phyloP scores from a whole-genome alignment of 2,113 vertebrate genomes.

The Eolophus roseicapilla region DNA sequence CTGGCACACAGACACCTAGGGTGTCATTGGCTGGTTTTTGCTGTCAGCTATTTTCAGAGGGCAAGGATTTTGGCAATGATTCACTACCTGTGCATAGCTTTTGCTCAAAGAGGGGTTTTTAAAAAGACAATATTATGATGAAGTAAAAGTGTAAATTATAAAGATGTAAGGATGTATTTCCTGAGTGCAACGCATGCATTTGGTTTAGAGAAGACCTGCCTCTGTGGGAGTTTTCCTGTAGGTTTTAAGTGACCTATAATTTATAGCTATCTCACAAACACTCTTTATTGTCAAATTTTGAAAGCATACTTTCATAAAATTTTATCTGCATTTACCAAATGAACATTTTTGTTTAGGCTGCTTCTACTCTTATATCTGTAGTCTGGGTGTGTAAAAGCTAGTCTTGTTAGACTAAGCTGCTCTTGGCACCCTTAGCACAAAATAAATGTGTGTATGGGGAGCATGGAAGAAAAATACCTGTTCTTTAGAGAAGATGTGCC shows the following conservation, averaged over 20 bases:
- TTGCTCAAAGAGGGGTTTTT: background rate
- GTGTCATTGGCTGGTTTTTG: background rate
- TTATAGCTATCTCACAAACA: background rate
- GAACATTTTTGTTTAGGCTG: background rate
- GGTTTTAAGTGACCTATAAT: background rate
- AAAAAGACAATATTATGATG: background rate
- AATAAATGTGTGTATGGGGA: background rate
- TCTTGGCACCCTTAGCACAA: background rate
- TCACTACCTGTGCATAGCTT: background rate
- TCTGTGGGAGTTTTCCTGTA: background rate
- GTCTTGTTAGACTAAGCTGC: background rate
- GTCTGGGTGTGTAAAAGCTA: background rate
- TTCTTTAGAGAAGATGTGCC: background rate
- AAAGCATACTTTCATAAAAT: background rate
- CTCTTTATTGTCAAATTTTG: background rate
- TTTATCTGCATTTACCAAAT: background rate
- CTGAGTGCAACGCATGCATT: background rate
- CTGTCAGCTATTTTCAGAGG: background rate
- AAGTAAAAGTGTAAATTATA: background rate
- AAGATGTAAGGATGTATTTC: background rate
- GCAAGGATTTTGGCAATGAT: background rate
- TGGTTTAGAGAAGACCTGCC: background rate
- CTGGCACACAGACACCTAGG: background rate
- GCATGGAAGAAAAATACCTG: background rate
- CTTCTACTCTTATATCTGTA: background rate